Conservation (phyloP, 2,113 vertebrate species). For the Nymphicus hollandicus region DNA sequence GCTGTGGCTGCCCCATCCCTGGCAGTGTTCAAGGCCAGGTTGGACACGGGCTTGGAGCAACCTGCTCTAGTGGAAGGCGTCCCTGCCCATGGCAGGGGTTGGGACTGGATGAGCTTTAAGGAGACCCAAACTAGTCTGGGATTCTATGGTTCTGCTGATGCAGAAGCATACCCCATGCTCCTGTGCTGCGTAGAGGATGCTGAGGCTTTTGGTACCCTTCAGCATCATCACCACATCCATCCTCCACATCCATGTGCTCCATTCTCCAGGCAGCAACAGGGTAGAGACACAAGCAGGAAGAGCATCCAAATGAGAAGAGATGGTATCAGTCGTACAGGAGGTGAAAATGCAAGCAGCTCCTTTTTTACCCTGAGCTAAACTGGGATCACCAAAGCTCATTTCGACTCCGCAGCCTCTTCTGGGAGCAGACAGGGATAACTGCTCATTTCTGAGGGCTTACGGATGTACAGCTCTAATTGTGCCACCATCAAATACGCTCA, state of each 20-base stretch:
- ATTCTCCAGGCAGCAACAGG: accelerated
- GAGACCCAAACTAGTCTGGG: not conserved
- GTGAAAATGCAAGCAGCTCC: not conserved
- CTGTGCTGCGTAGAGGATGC: not conserved
- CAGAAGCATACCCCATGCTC: not conserved
- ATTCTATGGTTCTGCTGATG: not conserved
- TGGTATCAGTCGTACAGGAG: not conserved
- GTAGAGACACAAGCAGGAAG: not conserved
- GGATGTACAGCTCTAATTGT: not conserved
- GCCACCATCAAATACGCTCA: not conserved
- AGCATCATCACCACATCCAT: not conserved
- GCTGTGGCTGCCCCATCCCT: not conserved
- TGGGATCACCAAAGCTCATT: not conserved
- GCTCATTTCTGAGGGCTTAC: not conserved
- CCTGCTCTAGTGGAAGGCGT: not conserved
- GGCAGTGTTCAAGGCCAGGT: not conserved
- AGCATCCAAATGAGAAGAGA: not conserved
- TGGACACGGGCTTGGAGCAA: not conserved
- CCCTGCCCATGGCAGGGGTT: not conserved
- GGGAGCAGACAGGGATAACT: not conserved
- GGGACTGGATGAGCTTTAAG: not conserved
- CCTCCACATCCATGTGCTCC: not conserved
- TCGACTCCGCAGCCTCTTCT: not conserved
- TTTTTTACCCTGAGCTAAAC: not conserved
- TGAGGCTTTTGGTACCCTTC: not conserved